Evolutionary conservation across 1,140 invertebrate species (phyloP), one percentile per base, ranked within the genome.

Genomic region (Eriosoma lanigerum): DNA sequence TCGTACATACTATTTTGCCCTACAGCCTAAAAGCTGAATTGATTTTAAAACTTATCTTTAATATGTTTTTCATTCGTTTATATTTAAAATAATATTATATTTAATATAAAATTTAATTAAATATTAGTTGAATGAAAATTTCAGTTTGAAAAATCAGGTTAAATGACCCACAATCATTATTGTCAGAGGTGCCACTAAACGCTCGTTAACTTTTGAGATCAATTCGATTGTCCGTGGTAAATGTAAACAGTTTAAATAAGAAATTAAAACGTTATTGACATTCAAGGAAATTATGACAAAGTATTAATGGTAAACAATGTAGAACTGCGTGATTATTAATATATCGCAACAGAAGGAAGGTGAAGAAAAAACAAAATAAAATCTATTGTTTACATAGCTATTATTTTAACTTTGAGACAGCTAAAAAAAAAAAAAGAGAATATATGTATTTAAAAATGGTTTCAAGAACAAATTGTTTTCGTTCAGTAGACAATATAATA

Each of bases 131-230:
- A 24, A 21, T 17, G n/a, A n/a, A 46, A 24, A 44, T 54, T 76
- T 76, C 17, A 21, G 54, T 38, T 48, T 24, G 75, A 78, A 78
- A 60, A 62, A 62, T 26, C 75, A 78, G 56, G 56, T 78, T 78
- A 62, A 29, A 4, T 12, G 54, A 72, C 50, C 26, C 32, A 19
- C 10, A 75, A 60, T 21, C n/a, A 54, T 15, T 68, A 8, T 68
- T 19, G 32, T 76, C 72, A 29, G n/a, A 32, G 52, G 0, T 5
- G n/a, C 38, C 6, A 10, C 26, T 29, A 54, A 9, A 76, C 72
- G 72, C 52, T 76, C 58, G 52, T 76, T 76, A 58, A 38, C 54
- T 76, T 66, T 70, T 17, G 21, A 70, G 21, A 70, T 1, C 15
- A 26, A 64, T 64, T 64, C 62, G 19, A 29, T n/a, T 19, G 19